These are phyloP conservation scores for Herminia tarsipennalis DNA, from an alignment of 2,888 invertebrate genomes.

Conservation along the genomic window DNA sequence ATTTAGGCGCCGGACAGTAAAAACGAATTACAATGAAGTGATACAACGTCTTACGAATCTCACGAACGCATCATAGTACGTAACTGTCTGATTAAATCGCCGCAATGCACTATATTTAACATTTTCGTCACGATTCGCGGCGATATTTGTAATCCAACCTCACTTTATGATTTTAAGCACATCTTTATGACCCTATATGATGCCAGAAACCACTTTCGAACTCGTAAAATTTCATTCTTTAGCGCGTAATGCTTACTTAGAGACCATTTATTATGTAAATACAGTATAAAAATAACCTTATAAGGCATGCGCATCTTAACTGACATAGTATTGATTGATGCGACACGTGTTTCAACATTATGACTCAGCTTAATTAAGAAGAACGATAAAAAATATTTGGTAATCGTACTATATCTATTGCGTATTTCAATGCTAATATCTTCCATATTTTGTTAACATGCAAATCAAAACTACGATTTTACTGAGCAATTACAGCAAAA, in stretches of 20 bases:
- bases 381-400: too few relatives aligned
- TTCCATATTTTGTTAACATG: too few relatives aligned
- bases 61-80: conserved; percentile 21
- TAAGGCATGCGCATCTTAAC: too few relatives aligned
- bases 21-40: conserved; percentile 23
- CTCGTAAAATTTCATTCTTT: conserved; percentile 23
- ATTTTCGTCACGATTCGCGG: conserved; percentile 28
- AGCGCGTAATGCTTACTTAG: conserved; percentile 9
- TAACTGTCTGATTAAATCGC: conserved; percentile 34
- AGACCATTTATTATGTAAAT: too few relatives aligned
- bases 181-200: conserved; percentile 29
- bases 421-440: too few relatives aligned
- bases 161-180: conserved; percentile 22
- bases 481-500: too few relatives aligned
- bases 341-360: too few relatives aligned
- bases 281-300: too few relatives aligned
- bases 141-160: conserved; percentile 15
- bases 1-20: conserved; percentile 6
- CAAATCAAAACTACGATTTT: background rate
- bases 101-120: conserved; percentile 20
- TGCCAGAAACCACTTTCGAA: conserved; percentile 29
- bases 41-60: conserved; percentile 10
- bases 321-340: too few relatives aligned
- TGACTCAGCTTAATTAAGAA: too few relatives aligned
- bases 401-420: too few relatives aligned